Evolutionary conservation across 2,113 vertebrate species (phyloP).

Genomic region (Lycaon pictus): DNA sequence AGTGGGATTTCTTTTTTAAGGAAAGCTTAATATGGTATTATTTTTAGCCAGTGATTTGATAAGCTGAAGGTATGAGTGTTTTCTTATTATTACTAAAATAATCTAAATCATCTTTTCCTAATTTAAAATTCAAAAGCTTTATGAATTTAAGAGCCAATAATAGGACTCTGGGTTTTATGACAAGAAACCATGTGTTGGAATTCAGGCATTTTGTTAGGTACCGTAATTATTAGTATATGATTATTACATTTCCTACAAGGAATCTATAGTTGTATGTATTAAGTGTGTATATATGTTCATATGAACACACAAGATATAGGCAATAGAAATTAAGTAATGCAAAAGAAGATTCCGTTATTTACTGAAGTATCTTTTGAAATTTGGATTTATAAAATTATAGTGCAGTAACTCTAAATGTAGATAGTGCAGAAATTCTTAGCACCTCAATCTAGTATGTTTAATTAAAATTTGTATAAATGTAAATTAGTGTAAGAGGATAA

Average conservation of each 20-base stretch:
- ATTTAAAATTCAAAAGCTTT: constrained; percentile 69
- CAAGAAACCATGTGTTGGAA: constrained; percentile 80
- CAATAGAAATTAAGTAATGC: constrained; percentile 73
- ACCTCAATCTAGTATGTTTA: constrained; percentile 81
- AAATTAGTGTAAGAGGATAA: constrained; percentile 91
- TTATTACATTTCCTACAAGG: constrained; percentile 77
- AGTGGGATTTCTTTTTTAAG: constrained; percentile 60
- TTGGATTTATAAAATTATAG: constrained; percentile 83
- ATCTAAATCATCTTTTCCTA: constrained; percentile 72
- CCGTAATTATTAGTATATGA: constrained; percentile 77
- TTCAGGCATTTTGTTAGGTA: constrained; percentile 78
- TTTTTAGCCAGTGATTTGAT: constrained; percentile 73
- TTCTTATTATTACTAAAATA: constrained; percentile 79
- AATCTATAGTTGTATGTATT: constrained; percentile 81
- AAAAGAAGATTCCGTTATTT: constrained; percentile 83
- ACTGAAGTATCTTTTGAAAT: constrained; percentile 79
- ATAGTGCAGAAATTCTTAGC: constrained; percentile 83
- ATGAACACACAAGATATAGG: constrained; percentile 74
- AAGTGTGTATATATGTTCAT: constrained; percentile 80
- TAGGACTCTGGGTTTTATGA: constrained; percentile 71
- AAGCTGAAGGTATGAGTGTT: constrained; percentile 70
- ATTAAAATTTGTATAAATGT: constrained; percentile 92
- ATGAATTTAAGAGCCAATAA: constrained; percentile 74
- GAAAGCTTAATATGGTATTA: constrained; percentile 56
- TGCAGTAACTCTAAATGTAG: constrained; percentile 88